Percentiles rank a stretch among this genome's conserved stretches.
phyloP scores from a whole-genome alignment of 2,888 invertebrate genomes.

The Atrina japonica region DNA sequence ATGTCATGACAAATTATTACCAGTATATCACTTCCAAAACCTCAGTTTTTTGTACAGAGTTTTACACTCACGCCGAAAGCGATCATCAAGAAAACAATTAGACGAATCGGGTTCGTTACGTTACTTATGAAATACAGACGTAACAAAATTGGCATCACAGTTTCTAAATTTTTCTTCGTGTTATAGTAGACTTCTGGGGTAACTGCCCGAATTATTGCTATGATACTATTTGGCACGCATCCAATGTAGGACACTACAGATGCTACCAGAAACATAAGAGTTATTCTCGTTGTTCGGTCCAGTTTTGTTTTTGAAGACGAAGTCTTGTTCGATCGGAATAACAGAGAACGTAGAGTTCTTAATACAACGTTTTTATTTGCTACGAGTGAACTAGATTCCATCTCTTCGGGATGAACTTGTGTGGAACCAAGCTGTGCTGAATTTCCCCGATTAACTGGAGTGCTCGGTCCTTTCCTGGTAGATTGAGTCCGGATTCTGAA shows the following conservation, averaged over 20 bases:
- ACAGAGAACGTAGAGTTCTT: not conserved
- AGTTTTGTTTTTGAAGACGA: not conserved
- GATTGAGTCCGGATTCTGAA: conserved; percentile 24
- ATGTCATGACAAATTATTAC: no score
- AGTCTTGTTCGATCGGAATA: no score
- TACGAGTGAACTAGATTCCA: not conserved
- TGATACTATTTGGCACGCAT: conserved; percentile 30
- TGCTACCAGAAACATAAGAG: conserved; percentile 42
- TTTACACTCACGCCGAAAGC: conserved; percentile 37
- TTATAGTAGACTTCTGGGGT: conserved; percentile 12
- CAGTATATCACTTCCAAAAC: conserved; percentile 2
- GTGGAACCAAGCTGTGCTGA: no score
- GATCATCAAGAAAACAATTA: conserved; percentile 42
- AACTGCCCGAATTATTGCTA: conserved; percentile 27
- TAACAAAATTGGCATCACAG: conserved; percentile 26
- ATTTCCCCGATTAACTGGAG: no score
- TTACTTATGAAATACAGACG: conserved; percentile 40
- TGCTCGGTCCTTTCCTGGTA: not conserved
- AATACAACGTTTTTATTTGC: not conserved
- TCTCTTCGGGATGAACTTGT: no score
- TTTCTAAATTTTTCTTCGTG: not conserved
- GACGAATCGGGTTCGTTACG: conserved; percentile 40
- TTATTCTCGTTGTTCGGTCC: conserved; percentile 23
- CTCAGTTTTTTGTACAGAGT: conserved; percentile 19
- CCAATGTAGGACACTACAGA: conserved; percentile 40